Percentiles rank a stretch among this genome's conserved stretches.
Conservation (phyloP, 2,113 vertebrate species). For the Tupaia tana region DNA sequence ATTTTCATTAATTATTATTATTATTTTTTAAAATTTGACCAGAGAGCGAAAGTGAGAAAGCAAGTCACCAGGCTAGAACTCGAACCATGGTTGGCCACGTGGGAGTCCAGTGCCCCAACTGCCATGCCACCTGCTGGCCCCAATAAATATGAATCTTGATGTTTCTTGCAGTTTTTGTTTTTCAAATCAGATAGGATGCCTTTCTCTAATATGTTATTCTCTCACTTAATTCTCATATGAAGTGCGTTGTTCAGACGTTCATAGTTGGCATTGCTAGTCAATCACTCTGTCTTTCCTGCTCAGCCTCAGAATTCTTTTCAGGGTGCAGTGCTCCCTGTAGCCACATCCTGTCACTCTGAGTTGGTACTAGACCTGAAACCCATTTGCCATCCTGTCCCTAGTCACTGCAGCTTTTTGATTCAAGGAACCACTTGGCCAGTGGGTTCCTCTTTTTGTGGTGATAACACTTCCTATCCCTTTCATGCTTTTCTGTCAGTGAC, state of each 20-base stretch:
- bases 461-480: not conserved
- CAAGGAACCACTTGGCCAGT: no score
- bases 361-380: not conserved
- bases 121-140: no score
- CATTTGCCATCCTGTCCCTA: not conserved
- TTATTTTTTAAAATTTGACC: no score
- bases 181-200: not conserved
- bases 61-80: no score
- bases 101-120: no score
- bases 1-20: no score
- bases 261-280: not conserved
- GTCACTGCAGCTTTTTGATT: not conserved
- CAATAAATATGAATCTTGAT: no score
- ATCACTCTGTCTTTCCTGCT: not conserved
- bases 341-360: not conserved
- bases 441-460: not conserved
- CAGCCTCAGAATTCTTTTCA: not conserved
- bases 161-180: not conserved
- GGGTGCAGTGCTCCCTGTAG: fast-evolving
- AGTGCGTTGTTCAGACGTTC: not conserved
- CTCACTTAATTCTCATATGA: not conserved
- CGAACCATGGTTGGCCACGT: no score
- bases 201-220: not conserved
- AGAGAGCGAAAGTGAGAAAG: no score
- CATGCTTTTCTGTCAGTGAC: not conserved